Conservation (phyloP, 2,113 vertebrate genomes). For the Halichoeres trimaculatus region DNA sequence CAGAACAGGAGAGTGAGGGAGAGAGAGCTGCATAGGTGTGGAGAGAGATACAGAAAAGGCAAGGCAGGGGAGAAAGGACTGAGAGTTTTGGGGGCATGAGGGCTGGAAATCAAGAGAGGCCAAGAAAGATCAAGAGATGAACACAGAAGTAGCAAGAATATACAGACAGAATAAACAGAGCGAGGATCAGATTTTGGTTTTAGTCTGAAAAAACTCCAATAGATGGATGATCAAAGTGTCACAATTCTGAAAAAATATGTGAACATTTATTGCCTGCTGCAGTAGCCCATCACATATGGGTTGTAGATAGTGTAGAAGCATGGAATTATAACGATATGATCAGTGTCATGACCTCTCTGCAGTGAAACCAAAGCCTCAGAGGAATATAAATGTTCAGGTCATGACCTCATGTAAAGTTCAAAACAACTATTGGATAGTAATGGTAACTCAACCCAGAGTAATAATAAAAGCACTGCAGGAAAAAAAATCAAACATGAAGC, state of each 20-base stretch:
- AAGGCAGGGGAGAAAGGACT: constrained; percentile 48
- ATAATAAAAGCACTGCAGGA: not conserved
- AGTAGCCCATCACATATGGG: constrained; percentile 9
- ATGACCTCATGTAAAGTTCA: constrained; percentile 3
- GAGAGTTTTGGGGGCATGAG: constrained; percentile 60
- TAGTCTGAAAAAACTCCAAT: constrained; percentile 26
- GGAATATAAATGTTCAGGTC: not conserved
- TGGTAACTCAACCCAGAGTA: not conserved
- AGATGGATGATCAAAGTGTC: constrained; percentile 37
- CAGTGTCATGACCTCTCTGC: constrained; percentile 5
- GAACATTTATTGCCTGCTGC: not conserved
- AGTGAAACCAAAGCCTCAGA: not conserved
- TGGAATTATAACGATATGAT: constrained; percentile 39
- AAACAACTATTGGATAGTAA: constrained; percentile 34
- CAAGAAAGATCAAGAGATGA: constrained; percentile 39
- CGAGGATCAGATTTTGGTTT: constrained; percentile 44
- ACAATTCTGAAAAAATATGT: constrained; percentile 28
- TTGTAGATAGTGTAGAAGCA: constrained; percentile 18
- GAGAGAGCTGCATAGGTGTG: constrained; percentile 70
- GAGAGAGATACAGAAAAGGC: constrained; percentile 63
- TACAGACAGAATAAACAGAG: constrained; percentile 62
- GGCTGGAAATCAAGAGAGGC: constrained; percentile 52
- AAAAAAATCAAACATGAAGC: constrained; percentile 7
- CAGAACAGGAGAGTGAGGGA: constrained; percentile 44
- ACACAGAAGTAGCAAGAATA: constrained; percentile 37